Base-by-base conservation (phyloP, 2,888 invertebrate species). In the Drepana falcataria region DNA sequence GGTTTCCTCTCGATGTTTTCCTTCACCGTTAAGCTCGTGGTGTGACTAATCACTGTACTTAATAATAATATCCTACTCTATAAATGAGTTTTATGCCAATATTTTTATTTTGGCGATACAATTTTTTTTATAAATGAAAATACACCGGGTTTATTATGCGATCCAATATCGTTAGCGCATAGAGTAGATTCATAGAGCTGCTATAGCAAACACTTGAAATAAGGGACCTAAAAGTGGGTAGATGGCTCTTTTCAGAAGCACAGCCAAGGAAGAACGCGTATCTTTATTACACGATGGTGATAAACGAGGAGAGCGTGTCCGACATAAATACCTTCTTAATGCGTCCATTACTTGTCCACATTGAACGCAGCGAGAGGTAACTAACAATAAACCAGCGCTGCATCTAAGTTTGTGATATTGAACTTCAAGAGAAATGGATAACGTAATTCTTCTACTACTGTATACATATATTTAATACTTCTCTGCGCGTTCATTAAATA, bases 321-420 rank as follows among this genome's bases (percentile, higher is more conserved):
- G 33, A 51, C 49, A 51, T 41, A 44, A 44, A 44, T 44, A 44
- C 9, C 44, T 44, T 58, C 63, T 64, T 57, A 61, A 56, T 58
- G 58, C 53, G 53, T 52, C 58, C 61, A 64, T 68, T 68, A 68
- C 63, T 60, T 67, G 66, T 65, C 59, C 57, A 56, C 61, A 60
- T 64, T 58, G 64, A 63, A 64, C 58, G 37, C 1, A 37, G 37
- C 37, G 37, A 37, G 5, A 37, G 37, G 37, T 37, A 5, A 37
- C 37, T 37, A 37, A 37, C 37, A 4, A 37, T 37, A 5, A 21
- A 21, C 21, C 21, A 21, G 21, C 21, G 21, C 21, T 21, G 21
- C 21, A 21, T 21, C 21, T 21, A 21, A 21, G 21, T 21, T 21
- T 21, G 21, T 21, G 21, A 21, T 21, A 21, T 21, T 21, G 21